phyloP scores from a whole-genome alignment of 1,140 invertebrate genomes.

The Pseudomyrmex sp. region DNA sequence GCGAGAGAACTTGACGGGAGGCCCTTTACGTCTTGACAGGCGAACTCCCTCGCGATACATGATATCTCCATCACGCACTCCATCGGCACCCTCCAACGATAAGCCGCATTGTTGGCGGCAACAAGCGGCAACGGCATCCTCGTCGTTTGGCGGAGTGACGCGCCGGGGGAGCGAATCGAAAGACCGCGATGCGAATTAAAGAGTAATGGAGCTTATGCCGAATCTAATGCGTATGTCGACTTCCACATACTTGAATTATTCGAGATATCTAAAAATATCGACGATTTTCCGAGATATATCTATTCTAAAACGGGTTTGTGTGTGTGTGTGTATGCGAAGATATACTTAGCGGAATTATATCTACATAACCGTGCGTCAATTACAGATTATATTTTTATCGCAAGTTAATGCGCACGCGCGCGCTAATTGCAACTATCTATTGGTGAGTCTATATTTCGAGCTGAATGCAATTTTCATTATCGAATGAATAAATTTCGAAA shows the following conservation, averaged over 20 bases:
- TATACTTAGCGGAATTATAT: too few relatives aligned
- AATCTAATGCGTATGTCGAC: not conserved
- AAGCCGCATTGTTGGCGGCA: conserved; percentile 3
- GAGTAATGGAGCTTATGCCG: conserved; percentile 32
- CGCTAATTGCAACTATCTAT: too few relatives aligned
- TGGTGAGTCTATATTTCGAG: too few relatives aligned
- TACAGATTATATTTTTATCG: conserved; percentile 18
- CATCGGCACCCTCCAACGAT: conserved; percentile 44
- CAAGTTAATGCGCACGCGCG: not conserved
- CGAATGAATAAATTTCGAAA: conserved; percentile 2
- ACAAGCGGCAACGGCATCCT: conserved; percentile 31
- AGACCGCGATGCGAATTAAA: conserved; percentile 44
- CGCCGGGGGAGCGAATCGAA: not conserved
- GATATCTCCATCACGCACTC: conserved; percentile 71
- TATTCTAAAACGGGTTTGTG: not conserved
- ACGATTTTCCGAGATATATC: not conserved
- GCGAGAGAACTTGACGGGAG: conserved; percentile 70
- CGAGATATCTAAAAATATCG: not conserved
- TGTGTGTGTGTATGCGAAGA: too few relatives aligned
- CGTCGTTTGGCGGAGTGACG: conserved; percentile 33
- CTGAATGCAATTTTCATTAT: not conserved
- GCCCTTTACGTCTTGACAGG: conserved; percentile 70
- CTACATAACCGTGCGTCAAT: not conserved
- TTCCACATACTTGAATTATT: not conserved
- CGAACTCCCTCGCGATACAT: conserved; percentile 65